phyloP scores from a whole-genome alignment of 2,113 vertebrate species.

The Thermophis baileyi region DNA sequence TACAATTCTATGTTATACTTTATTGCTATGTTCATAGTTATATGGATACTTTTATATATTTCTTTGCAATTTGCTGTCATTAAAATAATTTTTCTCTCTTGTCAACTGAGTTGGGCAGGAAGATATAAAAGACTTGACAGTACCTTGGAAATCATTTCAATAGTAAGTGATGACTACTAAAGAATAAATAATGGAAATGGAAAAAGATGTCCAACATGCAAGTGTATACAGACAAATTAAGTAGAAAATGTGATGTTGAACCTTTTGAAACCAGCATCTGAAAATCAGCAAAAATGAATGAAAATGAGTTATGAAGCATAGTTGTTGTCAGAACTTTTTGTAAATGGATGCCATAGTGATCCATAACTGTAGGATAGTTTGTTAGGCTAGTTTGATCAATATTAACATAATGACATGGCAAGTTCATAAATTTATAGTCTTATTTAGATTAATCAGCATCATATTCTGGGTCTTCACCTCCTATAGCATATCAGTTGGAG shows the following conservation, averaged over 20 bases:
- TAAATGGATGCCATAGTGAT: background rate
- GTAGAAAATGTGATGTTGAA: conserved; percentile 59
- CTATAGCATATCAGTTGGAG: background rate
- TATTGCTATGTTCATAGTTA: background rate
- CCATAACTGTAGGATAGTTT: conserved; percentile 8
- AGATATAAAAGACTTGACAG: conserved; percentile 58
- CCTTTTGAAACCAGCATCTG: conserved; percentile 56
- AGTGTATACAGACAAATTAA: conserved; percentile 49
- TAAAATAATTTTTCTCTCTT: background rate
- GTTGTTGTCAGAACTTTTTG: conserved; percentile 28
- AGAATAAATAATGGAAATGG: conserved; percentile 65
- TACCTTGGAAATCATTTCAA: conserved; percentile 66
- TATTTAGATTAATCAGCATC: background rate
- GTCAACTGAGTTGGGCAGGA: conserved; percentile 52
- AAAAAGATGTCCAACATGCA: conserved; percentile 49
- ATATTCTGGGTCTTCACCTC: background rate
- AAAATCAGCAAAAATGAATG: conserved; percentile 51
- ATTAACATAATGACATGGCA: background rate
- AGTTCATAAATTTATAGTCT: background rate
- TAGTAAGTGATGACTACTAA: conserved; percentile 63
- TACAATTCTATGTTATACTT: background rate
- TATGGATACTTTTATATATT: background rate
- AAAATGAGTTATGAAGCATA: conserved; percentile 26
- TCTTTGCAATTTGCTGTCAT: background rate
- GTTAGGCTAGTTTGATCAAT: background rate